A percentile compares a stretch with the other conserved stretches of the same genome.
These are phyloP conservation scores for Callaeas wilsoni DNA, from an alignment of 2,113 vertebrate genomes.

Conservation along the genomic window DNA sequence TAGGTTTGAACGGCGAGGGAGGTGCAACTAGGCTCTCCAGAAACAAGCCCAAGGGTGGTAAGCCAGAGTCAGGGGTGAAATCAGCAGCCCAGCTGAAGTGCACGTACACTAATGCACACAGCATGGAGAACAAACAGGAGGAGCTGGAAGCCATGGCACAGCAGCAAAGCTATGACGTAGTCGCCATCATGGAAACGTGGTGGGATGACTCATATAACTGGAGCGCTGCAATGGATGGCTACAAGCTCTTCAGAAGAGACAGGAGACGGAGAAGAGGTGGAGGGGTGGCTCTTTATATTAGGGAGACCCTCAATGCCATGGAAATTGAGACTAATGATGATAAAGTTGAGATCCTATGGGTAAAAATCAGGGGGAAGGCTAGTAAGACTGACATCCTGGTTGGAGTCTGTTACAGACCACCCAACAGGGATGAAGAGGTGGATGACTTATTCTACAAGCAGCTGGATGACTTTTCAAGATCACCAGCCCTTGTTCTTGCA, in stretches of 20 bases:
- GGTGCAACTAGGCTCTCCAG: neutral
- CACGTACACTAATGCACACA: too few relatives aligned
- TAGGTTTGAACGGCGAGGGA: neutral
- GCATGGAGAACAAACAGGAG: neutral
- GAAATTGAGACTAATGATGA: neutral
- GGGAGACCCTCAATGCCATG: neutral
- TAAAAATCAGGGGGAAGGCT: neutral
- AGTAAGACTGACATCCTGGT: neutral
- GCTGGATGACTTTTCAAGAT: neutral
- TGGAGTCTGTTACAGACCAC: neutral
- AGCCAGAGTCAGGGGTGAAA: neutral
- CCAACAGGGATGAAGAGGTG: neutral
- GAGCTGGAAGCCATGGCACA: neutral
- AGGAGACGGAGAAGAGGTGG: neutral
- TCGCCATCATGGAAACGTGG: rapidly evolving
- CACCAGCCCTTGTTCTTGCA: neutral
- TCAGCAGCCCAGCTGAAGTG: neutral
- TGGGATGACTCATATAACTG: neutral
- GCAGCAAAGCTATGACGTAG: neutral
- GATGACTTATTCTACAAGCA: neutral
- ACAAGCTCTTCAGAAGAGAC: neutral
- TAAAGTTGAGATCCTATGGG: neutral
- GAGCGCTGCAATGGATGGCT: neutral
- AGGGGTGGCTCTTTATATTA: neutral
- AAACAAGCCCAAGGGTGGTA: neutral